phyloP scores from a whole-genome alignment of 2,888 invertebrate genomes.

The Thyatira batis region DNA sequence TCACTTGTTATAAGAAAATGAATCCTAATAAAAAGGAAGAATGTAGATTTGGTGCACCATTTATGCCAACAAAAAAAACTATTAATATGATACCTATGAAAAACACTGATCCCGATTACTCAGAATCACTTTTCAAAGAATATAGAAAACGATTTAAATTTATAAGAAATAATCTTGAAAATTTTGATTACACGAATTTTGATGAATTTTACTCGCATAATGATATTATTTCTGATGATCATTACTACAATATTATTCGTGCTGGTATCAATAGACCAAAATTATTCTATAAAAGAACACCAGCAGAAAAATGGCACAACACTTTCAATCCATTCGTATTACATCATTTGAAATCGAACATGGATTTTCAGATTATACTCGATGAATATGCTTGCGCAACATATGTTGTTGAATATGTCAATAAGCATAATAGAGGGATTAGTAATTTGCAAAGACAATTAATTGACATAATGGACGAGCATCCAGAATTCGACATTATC shows the following conservation, averaged over 20 bases:
- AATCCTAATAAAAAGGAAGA: constrained; percentile 27
- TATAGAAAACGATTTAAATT: constrained; percentile 24
- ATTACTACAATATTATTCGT: constrained; percentile 33
- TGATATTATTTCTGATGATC: constrained; percentile 33
- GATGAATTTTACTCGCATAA: constrained; percentile 36
- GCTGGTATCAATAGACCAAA: constrained; percentile 47
- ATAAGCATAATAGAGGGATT: constrained; percentile 49
- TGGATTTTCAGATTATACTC: constrained; percentile 51
- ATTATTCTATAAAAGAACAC: constrained; percentile 43
- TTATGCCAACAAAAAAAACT: constrained; percentile 34
- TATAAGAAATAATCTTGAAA: constrained; percentile 35
- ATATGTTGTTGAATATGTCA: constrained; percentile 60
- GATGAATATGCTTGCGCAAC: constrained; percentile 59
- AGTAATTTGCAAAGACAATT: constrained; percentile 46
- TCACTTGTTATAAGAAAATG: constrained; percentile 37
- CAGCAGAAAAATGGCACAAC: constrained; percentile 53
- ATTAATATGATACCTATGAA: constrained; percentile 36
- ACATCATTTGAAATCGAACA: constrained; percentile 44
- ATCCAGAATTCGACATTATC: constrained; percentile 34
- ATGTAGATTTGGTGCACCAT: constrained; percentile 45
- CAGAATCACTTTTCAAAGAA: constrained; percentile 24
- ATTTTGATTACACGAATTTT: constrained; percentile 32
- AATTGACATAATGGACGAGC: constrained; percentile 25
- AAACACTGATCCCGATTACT: constrained; percentile 27
- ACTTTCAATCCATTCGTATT: constrained; percentile 55